Evolutionary conservation across 2,113 vertebrate species (phyloP), one percentile per base, ranked within the genome.

Genomic region (Todiramphus chloris): DNA sequence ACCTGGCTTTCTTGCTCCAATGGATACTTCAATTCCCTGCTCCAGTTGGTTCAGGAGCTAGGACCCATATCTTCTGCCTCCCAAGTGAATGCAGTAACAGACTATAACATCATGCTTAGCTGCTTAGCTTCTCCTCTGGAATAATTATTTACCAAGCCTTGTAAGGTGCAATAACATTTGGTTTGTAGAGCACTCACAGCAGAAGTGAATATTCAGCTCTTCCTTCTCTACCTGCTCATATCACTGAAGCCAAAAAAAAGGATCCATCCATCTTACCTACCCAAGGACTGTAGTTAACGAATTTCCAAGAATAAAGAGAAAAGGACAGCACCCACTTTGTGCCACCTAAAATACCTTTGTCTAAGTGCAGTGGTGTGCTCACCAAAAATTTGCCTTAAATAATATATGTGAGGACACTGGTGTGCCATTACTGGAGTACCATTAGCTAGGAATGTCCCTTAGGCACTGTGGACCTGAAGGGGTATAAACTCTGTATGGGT

Each of bases 11-110:
- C 81, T 93, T 95, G 95, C 87, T 94, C 59, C 89, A 83, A 6
- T 90, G 82, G 50, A 85, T 94, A 85, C 84, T 91, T 87, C 89
- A 83, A 90, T 94, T 96, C 91, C 94, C 72, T 96, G 89, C 89
- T 96, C 91, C 93, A 97, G 30, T 84, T 97, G 44, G 81, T 62
- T 95, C 39, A 76, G 59, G 58, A 94, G 15, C 58, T 93, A 50
- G 41, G n/a, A 85, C 28, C n/a, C 53, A 69, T 76, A 55, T 91
- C 78, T 91, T 75, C 53, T 89, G 14, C 62, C 31, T 93, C 70
- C 58, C 84, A 58, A 41, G 58, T 58, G 82, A 95, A 76, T 70
- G 35, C 58, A 73, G 44, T 64, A 94, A 44, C 62, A 94, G 28
- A 33, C 66, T 83, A 72, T 68, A 8, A 3, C 9, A 76, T 60